Conservation (phyloP, 2,113 vertebrate species). For the Platysternon megacephalum region DNA sequence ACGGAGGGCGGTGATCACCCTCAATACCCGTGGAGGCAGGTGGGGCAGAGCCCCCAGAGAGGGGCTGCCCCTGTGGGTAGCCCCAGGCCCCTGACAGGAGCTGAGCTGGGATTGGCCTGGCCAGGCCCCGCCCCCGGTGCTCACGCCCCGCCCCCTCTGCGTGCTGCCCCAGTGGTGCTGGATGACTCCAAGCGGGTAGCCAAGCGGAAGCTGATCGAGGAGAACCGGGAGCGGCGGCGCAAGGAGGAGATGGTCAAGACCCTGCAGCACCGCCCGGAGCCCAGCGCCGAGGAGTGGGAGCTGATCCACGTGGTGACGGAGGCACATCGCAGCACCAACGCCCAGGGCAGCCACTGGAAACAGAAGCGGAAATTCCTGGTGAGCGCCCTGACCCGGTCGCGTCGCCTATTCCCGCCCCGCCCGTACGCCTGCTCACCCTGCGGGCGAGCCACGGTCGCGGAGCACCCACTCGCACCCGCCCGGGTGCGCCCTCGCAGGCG, state of each 20-base stretch:
- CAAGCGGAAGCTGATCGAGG: conserved; percentile 96
- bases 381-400: conserved; percentile 12
- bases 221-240: conserved; percentile 93
- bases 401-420: neutral
- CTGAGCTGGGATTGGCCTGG: neutral
- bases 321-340: conserved; percentile 95
- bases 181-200: conserved; percentile 96
- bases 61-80: neutral
- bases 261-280: conserved; percentile 91
- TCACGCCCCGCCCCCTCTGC: neutral
- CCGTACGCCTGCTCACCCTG: accelerated
- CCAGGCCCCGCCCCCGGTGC: neutral
- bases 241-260: conserved; percentile 95
- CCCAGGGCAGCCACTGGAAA: conserved; percentile 97
- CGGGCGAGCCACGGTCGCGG: neutral
- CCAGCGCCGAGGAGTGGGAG: conserved; percentile 92
- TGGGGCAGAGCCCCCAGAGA: neutral
- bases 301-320: conserved; percentile 93
- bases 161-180: conserved; percentile 88
- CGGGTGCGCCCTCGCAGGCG: neutral
- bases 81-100: neutral
- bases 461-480: neutral
- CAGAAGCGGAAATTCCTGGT: conserved; percentile 99
- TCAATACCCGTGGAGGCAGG: neutral
- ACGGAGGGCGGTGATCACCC: neutral